Percentiles rank a stretch among this genome's conserved stretches.
phyloP scores from a whole-genome alignment of 2,113 vertebrate genomes.

The Pheucticus melanocephalus region DNA sequence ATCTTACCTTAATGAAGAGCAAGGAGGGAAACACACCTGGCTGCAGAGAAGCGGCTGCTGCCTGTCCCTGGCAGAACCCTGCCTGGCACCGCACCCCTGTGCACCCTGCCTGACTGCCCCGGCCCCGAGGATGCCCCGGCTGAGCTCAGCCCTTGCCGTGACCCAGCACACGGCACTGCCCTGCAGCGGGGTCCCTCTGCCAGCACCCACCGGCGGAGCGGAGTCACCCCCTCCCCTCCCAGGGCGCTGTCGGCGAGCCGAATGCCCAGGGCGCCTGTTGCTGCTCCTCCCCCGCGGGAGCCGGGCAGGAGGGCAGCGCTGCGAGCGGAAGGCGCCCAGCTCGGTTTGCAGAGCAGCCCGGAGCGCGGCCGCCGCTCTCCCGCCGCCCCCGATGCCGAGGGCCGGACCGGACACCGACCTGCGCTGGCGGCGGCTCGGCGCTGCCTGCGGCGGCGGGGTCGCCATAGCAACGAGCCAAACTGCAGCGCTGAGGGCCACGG shows the following conservation, averaged over 20 bases:
- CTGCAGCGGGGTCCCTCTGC: background rate
- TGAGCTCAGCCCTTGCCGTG: background rate
- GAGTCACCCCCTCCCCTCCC: background rate
- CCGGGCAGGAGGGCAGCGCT: background rate
- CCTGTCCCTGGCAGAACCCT: background rate
- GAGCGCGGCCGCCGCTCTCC: accelerated
- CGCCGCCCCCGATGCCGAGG: accelerated
- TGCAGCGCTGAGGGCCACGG: background rate
- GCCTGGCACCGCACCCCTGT: accelerated
- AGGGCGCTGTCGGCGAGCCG: accelerated
- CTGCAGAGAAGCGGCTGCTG: background rate
- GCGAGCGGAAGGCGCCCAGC: background rate
- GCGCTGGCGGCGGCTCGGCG: background rate
- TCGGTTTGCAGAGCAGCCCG: background rate
- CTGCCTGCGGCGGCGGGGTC: background rate
- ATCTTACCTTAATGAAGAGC: background rate
- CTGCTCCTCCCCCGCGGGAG: background rate
- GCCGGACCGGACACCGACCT: background rate
- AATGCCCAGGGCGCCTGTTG: background rate
- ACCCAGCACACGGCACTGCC: background rate
- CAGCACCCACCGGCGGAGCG: accelerated
- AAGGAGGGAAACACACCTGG: background rate
- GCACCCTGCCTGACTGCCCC: background rate
- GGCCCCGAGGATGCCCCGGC: background rate
- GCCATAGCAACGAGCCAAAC: conserved; percentile 45